Conservation (phyloP, 2,113 vertebrate genomes). For the Bolborhynchus lineola region DNA sequence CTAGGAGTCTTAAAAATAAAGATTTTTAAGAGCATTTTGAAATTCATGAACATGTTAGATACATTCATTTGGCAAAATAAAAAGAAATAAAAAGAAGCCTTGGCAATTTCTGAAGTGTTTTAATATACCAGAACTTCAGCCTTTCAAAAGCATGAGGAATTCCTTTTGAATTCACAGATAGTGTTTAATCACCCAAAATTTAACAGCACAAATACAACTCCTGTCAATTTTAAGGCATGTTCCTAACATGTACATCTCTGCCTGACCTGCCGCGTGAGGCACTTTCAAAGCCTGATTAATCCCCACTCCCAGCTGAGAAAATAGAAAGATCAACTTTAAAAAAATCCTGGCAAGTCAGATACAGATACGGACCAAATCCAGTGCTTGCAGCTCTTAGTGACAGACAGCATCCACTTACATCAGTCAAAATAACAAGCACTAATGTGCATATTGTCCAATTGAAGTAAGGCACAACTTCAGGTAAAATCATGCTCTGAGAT, state of each 20-base stretch:
- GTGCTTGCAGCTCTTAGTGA: not conserved
- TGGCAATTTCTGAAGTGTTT: not conserved
- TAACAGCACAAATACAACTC: not conserved
- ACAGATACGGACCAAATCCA: not conserved
- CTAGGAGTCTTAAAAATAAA: not conserved
- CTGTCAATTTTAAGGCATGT: not conserved
- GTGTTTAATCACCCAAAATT: not conserved
- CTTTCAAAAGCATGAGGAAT: not conserved
- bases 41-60: not conserved
- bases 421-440: not conserved
- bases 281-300: not conserved
- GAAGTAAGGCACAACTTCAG: not conserved
- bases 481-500: not conserved
- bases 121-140: not conserved
- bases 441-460: not conserved
- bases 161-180: not conserved
- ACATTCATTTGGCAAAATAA: not conserved
- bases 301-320: not conserved
- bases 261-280: not conserved
- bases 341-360: not conserved
- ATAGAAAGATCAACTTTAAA: not conserved
- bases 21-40: not conserved
- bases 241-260: not conserved
- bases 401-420: not conserved
- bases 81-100: not conserved